These are phyloP conservation scores for Pholis gunnellus DNA, from an alignment of 2,113 vertebrate genomes.

Conservation along the genomic window DNA sequence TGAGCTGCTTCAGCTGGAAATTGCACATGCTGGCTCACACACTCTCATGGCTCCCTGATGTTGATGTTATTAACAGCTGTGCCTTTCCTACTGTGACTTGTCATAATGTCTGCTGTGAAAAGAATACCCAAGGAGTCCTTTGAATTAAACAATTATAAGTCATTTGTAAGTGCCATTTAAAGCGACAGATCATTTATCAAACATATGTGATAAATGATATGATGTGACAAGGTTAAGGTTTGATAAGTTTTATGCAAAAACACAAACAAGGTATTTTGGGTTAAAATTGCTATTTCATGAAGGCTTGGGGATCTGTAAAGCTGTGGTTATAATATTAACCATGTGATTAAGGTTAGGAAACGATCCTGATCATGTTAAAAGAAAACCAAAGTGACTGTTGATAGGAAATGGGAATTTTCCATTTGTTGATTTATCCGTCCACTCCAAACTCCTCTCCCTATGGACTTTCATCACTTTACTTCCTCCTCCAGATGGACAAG, in stretches of 20 bases:
- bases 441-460: background rate
- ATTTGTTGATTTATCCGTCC: background rate
- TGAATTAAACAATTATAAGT: background rate
- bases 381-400: background rate
- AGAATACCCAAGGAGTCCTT: background rate
- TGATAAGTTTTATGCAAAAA: background rate
- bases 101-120: slow-evolving; percentile 1
- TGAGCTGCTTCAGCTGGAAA: background rate
- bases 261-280: background rate
- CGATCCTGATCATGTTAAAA: background rate
- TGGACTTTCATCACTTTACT: background rate
- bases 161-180: background rate
- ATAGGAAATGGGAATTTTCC: background rate
- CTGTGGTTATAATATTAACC: slow-evolving; percentile 6
- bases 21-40: background rate
- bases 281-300: background rate
- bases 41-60: background rate
- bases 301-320: background rate
- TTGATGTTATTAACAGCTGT: slow-evolving; percentile 4
- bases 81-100: background rate
- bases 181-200: background rate
- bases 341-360: background rate
- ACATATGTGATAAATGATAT: background rate
- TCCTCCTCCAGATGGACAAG: background rate
- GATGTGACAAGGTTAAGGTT: background rate